These are phyloP conservation scores for Sminthurinus aureus DNA, from an alignment of 2,888 invertebrate species.

Conservation along the genomic window DNA sequence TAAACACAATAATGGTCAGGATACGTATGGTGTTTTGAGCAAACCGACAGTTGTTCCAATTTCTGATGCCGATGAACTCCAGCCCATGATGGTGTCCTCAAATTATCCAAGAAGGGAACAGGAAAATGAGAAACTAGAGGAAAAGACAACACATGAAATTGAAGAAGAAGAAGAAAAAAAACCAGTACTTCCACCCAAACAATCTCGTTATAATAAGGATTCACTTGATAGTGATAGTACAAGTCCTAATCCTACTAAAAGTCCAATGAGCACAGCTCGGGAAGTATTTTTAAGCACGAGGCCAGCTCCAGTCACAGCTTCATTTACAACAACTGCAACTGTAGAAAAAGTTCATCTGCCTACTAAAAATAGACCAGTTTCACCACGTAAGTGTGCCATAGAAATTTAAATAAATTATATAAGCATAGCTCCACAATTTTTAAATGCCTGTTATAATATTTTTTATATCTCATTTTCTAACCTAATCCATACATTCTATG, in stretches of 20 bases:
- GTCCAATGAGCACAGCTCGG: not conserved
- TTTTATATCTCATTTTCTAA: not conserved
- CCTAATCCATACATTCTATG: not conserved
- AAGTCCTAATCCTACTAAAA: not conserved
- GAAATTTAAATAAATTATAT: not conserved
- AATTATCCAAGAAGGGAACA: no score
- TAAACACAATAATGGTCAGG: not conserved
- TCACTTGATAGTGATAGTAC: no score
- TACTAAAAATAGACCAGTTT: not conserved
- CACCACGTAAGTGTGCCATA: constrained; percentile 14
- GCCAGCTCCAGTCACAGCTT: not conserved
- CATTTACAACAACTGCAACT: not conserved
- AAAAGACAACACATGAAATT: not conserved
- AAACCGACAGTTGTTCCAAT: not conserved
- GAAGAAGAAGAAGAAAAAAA: not conserved
- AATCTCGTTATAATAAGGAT: not conserved
- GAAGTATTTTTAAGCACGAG: not conserved
- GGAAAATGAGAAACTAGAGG: not conserved
- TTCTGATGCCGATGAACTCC: not conserved
- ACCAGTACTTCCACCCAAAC: not conserved
- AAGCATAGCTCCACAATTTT: not conserved
- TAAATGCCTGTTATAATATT: not conserved
- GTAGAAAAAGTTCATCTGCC: not conserved
- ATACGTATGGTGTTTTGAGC: not conserved
- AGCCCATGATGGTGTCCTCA: no score